Evolutionary conservation across 2,888 invertebrate genomes (phyloP).

Genomic region (Epirrita christyi): DNA sequence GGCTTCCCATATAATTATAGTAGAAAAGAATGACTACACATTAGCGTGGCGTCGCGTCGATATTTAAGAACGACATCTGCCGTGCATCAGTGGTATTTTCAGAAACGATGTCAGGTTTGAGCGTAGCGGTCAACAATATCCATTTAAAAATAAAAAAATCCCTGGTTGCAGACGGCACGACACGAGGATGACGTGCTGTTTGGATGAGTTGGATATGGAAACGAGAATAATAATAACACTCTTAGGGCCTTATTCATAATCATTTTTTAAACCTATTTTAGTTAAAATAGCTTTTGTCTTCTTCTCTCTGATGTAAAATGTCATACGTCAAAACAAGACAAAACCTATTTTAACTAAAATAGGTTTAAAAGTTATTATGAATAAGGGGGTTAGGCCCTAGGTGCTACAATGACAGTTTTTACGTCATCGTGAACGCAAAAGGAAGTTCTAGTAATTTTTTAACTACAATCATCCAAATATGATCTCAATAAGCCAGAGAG

Average conservation of each 20-base stretch:
- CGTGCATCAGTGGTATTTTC: constrained; percentile 12
- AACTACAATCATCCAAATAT: not conserved
- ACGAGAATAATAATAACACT: not conserved
- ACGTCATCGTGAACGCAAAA: not conserved
- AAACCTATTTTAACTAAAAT: too few species aligned
- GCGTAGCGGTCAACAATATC: not conserved
- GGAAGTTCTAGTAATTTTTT: constrained; percentile 1
- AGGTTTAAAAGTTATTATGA: too few species aligned
- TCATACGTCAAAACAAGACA: too few species aligned
- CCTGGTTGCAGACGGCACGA: not conserved
- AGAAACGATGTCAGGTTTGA: constrained; percentile 2
- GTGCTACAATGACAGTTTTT: not conserved
- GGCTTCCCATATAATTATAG: constrained; percentile 19
- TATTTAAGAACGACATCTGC: constrained; percentile 9
- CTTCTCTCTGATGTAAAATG: too few species aligned
- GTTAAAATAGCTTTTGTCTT: too few species aligned
- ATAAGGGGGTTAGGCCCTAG: constrained; percentile 1
- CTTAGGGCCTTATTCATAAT: too few species aligned
- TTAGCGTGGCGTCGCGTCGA: constrained; percentile 1
- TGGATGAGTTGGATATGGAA: not conserved
- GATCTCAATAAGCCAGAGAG: constrained; percentile 3
- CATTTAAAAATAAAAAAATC: not conserved
- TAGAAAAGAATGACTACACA: constrained; percentile 1
- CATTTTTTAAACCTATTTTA: too few species aligned
- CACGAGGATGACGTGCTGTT: constrained; percentile 2